These are phyloP conservation scores for Netta rufina DNA, from an alignment of 2,797 vertebrate genomes.

Conservation along the genomic window DNA sequence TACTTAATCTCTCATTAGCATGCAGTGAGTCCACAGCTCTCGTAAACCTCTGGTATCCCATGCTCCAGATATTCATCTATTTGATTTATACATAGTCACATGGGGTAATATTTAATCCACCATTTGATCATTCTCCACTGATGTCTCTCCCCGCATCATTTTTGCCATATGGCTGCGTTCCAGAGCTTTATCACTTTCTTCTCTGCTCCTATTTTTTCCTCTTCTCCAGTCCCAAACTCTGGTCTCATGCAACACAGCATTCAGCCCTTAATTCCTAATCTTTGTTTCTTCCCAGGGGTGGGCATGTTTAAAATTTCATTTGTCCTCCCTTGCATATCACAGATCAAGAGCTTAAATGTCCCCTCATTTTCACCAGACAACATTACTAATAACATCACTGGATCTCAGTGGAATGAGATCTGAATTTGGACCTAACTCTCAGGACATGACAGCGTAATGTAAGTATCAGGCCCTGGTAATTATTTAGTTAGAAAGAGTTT, in stretches of 20 bases:
- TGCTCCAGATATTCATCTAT: background rate
- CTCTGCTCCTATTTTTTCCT: background rate
- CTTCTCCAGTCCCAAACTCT: background rate
- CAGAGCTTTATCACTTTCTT: background rate
- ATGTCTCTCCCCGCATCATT: background rate
- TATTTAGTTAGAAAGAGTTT: background rate
- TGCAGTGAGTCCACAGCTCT: background rate
- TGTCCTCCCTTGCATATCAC: background rate
- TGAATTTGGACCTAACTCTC: background rate
- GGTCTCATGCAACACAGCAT: background rate
- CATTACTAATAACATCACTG: background rate
- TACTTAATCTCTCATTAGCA: background rate
- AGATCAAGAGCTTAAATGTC: background rate
- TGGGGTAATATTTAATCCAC: background rate
- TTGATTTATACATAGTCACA: background rate
- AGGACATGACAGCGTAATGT: background rate
- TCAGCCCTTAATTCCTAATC: background rate
- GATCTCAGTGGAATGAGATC: background rate
- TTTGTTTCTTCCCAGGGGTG: background rate
- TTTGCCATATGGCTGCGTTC: background rate
- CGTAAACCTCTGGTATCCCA: background rate
- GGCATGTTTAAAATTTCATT: background rate
- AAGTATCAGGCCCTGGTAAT: background rate
- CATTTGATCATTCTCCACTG: background rate
- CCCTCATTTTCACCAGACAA: background rate